Evolutionary conservation across 2,797 vertebrate genomes (phyloP).

Genomic region (Girardinus metallicus): DNA sequence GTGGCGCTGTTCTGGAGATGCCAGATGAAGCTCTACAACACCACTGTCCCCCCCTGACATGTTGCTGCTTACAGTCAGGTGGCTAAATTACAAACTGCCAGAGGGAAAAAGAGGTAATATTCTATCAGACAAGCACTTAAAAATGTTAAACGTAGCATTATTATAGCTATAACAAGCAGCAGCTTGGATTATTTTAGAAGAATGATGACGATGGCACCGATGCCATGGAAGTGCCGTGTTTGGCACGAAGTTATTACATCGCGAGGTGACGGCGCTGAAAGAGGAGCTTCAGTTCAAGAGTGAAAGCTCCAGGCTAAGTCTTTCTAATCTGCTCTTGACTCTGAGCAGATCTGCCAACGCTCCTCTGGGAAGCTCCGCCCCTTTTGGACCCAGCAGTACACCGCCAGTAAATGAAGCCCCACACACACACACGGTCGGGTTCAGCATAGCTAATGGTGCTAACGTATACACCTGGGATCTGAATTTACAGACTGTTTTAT

Average conservation of each 20-base stretch:
- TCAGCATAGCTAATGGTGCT: not conserved
- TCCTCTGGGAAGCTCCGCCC: slow-evolving; percentile 24
- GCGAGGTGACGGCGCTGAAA: slow-evolving; percentile 23
- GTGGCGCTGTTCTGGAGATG: not conserved
- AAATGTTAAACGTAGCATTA: not conserved
- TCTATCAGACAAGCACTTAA: not conserved
- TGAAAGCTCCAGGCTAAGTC: slow-evolving; percentile 65
- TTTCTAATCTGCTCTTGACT: slow-evolving; percentile 69
- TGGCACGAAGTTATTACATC: not conserved
- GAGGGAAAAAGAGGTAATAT: not conserved
- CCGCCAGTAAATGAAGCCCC: not conserved
- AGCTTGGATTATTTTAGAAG: not conserved
- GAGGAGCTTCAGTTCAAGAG: slow-evolving; percentile 18
- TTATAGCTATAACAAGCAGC: not conserved
- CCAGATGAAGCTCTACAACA: not conserved
- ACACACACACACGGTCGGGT: not conserved
- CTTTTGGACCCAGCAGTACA: not conserved
- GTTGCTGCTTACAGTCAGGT: not conserved
- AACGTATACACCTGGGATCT: not conserved
- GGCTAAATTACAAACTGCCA: not conserved
- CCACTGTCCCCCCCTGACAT: not conserved
- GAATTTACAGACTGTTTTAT: not conserved
- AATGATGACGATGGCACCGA: not conserved
- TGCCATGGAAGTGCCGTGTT: too few species aligned
- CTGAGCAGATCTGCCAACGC: slow-evolving; percentile 62